Evolutionary conservation across 2,113 vertebrate genomes (phyloP), one percentile per base, ranked within the genome.

Genomic region (Takifugu flavidus): DNA sequence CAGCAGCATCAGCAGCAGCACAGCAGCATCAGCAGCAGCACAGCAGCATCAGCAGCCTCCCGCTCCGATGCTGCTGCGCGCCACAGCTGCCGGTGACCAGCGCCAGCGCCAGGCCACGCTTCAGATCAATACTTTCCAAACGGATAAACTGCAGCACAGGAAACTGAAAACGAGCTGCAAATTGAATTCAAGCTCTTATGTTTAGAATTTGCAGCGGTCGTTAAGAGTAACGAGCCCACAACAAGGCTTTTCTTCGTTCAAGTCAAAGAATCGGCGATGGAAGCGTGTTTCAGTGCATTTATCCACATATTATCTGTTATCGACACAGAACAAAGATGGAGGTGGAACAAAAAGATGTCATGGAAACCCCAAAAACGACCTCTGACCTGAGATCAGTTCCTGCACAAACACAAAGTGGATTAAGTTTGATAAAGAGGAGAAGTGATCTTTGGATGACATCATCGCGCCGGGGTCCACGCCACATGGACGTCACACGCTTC

Each of bases 321-420:
- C 20, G 20, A 20, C 20, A 20, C 20, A 20, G 20, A 20, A 20
- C 20, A 20, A 20, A 20, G 20, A 20, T 20, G 20, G 20, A 20
- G 20, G 20, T 20, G 20, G 20, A 20, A 11, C 25, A 56, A 62
- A 29, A 42, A 29, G 7, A 15, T 13, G 2, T 25, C 4, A n/a
- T 7, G n/a, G 25, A 62, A 49, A 6, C 8, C 5, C 25, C 26
- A 62, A 46, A 44, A 53, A 27, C 10, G 51, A 4, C n/a, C 57
- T 53, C 45, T 39, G 14, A 77, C 60, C 54, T 77, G 67, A 79
- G 60, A 68, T 73, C 52, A 44, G 14, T 31, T 50, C 27, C 14
- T 13, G 10, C 43, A 13, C 27, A 39, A 46, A 49, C 13, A 56
- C 46, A 49, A 26, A 52, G 2, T 26, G 25, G 49, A 10, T 11